Conservation (phyloP, 1,140 invertebrate species). For the Lasioglossum albipes region DNA sequence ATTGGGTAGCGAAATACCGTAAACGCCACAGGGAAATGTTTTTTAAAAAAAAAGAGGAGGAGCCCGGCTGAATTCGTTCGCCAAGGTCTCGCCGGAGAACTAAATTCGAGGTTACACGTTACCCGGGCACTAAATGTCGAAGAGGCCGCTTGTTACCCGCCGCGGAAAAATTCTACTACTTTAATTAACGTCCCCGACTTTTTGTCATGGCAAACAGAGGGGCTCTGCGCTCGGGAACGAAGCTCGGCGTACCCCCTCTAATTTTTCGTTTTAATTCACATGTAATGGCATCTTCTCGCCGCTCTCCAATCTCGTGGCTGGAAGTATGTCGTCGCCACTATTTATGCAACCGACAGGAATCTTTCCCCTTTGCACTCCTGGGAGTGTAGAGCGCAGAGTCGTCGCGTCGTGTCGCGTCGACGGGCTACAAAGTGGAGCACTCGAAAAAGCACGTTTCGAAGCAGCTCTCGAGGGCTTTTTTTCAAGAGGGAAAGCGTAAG, state of each 20-base stretch:
- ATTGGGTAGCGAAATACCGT: no score
- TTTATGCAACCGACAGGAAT: constrained; percentile 25
- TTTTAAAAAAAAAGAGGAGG: not conserved
- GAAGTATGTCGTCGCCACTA: constrained; percentile 20
- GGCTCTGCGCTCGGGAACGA: not conserved
- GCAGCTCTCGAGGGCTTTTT: not conserved
- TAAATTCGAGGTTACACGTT: not conserved
- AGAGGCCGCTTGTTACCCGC: constrained; percentile 20
- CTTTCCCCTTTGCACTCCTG: not conserved
- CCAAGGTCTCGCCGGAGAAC: not conserved
- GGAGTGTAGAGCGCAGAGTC: not conserved
- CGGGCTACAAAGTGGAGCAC: constrained; percentile 15
- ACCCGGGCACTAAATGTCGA: constrained; percentile 21
- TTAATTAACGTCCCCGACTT: constrained; percentile 39
- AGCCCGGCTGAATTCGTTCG: not conserved
- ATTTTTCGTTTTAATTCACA: constrained; percentile 49
- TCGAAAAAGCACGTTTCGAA: constrained; percentile 24
- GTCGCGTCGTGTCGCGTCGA: no score
- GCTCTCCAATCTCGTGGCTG: not conserved
- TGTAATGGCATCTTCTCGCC: constrained; percentile 29
- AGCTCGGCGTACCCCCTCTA: constrained; percentile 10
- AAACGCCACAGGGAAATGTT: no score
- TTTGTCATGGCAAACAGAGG: constrained; percentile 20
- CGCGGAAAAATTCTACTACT: constrained; percentile 34
- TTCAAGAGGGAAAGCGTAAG: not conserved